phyloP scores from a whole-genome alignment of 2,113 vertebrate genomes.

The Crotalus helleri region DNA sequence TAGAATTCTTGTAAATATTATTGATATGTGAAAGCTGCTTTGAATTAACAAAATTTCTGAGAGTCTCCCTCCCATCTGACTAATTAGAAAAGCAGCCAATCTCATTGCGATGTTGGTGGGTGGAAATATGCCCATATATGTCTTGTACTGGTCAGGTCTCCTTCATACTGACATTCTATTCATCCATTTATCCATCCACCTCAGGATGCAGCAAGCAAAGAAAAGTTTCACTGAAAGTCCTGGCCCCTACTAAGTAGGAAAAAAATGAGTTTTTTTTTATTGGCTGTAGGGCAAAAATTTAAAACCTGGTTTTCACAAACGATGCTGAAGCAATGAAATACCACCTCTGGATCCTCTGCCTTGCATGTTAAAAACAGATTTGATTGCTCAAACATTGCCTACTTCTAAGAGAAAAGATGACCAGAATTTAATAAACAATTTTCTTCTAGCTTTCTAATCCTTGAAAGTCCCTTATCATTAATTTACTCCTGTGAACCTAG shows the following conservation, averaged over 20 bases:
- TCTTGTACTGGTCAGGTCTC: background rate
- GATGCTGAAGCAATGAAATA: background rate
- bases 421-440: background rate
- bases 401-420: background rate
- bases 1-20: background rate
- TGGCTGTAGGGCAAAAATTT: background rate
- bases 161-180: background rate
- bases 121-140: background rate
- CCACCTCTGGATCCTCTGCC: background rate
- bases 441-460: background rate
- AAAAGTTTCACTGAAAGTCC: background rate
- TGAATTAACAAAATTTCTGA: background rate
- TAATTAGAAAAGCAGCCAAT: background rate
- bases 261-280: background rate
- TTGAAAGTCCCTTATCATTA: background rate
- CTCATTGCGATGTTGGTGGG: background rate
- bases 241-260: background rate
- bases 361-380: background rate
- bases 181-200: too few species aligned
- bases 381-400: background rate
- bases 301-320: background rate
- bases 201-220: background rate
- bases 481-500: background rate
- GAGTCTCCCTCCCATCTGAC: background rate
- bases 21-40: background rate